A percentile compares a stretch with the other conserved stretches of the same genome.
Evolutionary conservation across 2,888 invertebrate species (phyloP).

Genomic region (Lithophane semibrunnea): DNA sequence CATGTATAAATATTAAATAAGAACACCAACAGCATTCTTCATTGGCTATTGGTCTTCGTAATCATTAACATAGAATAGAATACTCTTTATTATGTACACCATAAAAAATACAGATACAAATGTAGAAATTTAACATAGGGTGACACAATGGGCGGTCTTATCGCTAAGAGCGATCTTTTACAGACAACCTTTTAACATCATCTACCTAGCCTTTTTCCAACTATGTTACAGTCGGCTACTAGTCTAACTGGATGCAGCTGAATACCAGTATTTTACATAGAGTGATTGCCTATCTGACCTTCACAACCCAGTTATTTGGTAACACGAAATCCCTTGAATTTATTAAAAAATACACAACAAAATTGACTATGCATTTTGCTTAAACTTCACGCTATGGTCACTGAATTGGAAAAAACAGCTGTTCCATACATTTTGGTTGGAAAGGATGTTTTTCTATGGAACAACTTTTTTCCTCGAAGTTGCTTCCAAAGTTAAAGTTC

Average conservation of each 20-base stretch:
- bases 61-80: not conserved
- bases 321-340: not conserved
- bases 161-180: too few relatives aligned
- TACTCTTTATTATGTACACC: too few relatives aligned
- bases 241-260: not conserved
- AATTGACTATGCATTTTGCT: not conserved
- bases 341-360: constrained; percentile 1
- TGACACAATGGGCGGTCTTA: too few relatives aligned
- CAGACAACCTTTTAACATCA: not conserved
- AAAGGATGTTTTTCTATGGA: constrained; percentile 19
- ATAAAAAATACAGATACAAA: too few relatives aligned
- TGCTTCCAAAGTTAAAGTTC: constrained; percentile 26
- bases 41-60: not conserved
- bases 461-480: constrained; percentile 13
- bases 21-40: not conserved
- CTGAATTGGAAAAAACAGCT: constrained; percentile 22
- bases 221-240: not conserved
- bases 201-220: not conserved
- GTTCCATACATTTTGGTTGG: constrained; percentile 3
- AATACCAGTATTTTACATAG: not conserved
- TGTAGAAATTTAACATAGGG: too few relatives aligned
- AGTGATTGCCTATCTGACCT: not conserved
- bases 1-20: too few relatives aligned
- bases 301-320: not conserved
- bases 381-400: not conserved